phyloP scores from a whole-genome alignment of 2,797 vertebrate genomes.

The Takifugu ocellatus region DNA sequence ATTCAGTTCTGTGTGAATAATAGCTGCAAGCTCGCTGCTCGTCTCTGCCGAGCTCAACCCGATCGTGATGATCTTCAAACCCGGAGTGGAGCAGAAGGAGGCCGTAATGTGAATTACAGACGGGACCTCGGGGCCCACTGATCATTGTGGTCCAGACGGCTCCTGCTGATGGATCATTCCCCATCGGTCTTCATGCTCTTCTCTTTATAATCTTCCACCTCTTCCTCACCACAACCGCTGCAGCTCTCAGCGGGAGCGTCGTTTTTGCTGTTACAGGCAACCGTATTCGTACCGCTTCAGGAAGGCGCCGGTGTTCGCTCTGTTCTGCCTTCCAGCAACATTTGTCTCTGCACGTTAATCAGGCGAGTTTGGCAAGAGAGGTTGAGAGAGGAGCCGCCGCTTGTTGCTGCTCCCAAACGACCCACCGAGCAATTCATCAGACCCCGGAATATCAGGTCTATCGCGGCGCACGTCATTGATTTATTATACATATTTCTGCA shows the following conservation, averaged over 20 bases:
- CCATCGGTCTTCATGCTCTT: background rate
- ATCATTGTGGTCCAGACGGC: background rate
- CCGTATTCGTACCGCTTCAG: background rate
- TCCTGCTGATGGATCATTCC: background rate
- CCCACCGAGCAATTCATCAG: conserved; percentile 17
- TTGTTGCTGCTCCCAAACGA: conserved; percentile 6
- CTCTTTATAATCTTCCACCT: background rate
- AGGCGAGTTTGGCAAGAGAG: conserved; percentile 28
- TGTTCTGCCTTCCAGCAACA: conserved; percentile 24
- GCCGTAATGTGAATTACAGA: background rate
- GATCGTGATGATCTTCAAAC: background rate
- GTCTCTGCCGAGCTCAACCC: background rate
- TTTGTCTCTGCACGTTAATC: conserved; percentile 19
- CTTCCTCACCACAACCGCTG: background rate
- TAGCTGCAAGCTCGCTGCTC: background rate
- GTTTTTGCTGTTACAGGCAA: too few relatives aligned
- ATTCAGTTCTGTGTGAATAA: background rate
- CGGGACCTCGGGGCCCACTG: background rate
- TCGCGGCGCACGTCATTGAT: conserved; percentile 1
- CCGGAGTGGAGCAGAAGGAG: background rate
- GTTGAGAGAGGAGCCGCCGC: conserved; percentile 37
- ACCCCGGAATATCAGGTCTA: conserved; percentile 1
- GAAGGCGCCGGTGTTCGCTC: conserved; percentile 18
- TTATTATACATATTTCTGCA: conserved; percentile 3
- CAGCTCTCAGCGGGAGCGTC: too few relatives aligned